These are phyloP conservation scores for Palythoa caribaeorum DNA, from an alignment of 92 coral and sea anemone species.

Conservation along the genomic window DNA sequence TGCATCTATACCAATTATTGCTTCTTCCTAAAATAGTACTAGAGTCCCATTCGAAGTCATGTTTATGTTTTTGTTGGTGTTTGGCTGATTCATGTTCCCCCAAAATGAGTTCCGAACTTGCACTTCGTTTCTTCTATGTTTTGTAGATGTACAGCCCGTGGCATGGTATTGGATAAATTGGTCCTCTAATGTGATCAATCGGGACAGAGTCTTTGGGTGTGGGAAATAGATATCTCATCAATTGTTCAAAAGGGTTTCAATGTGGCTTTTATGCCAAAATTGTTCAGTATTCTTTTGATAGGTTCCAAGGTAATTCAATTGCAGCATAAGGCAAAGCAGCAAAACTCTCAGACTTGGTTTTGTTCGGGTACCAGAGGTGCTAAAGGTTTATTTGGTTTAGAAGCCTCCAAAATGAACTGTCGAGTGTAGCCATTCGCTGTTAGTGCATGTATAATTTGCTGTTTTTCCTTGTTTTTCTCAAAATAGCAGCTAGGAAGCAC, in stretches of 20 bases:
- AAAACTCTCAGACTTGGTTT: background rate
- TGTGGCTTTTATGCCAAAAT: background rate
- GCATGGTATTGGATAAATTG: constrained; percentile 7
- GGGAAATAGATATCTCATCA: background rate
- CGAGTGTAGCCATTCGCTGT: background rate
- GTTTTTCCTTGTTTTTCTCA: background rate
- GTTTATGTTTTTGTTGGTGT: background rate
- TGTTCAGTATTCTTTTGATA: background rate
- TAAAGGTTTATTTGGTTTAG: background rate
- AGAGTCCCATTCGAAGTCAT: background rate
- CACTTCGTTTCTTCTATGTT: background rate
- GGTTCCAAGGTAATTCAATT: background rate
- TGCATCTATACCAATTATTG: background rate
- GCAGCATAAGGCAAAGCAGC: background rate
- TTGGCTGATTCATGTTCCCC: background rate
- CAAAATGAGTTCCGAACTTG: background rate
- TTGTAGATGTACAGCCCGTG: background rate
- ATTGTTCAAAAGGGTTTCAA: background rate
- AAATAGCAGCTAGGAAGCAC: too few relatives aligned
- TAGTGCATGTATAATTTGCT: background rate
- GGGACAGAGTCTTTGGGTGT: constrained; percentile 14
- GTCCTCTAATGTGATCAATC: background rate
- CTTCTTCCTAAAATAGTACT: background rate
- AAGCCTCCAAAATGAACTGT: constrained; percentile 14
- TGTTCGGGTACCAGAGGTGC: background rate